Percentiles rank a stretch among this genome's conserved stretches.
Conservation (phyloP, 2,797 vertebrate species). For the Cyclura pinguis region DNA sequence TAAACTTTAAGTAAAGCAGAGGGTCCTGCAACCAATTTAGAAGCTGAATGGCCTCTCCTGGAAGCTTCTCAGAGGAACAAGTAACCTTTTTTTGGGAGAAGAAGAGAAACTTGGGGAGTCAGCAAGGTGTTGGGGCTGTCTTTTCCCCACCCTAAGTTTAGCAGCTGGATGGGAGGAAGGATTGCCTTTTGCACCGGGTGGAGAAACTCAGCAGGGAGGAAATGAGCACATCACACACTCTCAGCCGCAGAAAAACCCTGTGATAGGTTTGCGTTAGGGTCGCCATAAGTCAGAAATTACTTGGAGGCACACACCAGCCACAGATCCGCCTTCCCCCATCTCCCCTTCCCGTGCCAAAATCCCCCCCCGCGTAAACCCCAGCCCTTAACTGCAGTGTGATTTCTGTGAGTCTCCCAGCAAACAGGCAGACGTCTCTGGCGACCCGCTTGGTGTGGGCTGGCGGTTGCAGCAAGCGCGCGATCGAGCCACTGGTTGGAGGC, state of each 20-base stretch:
- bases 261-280: too few relatives aligned
- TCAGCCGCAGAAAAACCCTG: too few relatives aligned
- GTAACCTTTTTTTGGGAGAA: too few relatives aligned
- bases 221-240: not conserved
- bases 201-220: not conserved
- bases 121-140: not conserved
- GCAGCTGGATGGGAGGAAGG: not conserved
- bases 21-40: too few relatives aligned
- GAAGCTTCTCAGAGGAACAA: too few relatives aligned
- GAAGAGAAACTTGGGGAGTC: too few relatives aligned
- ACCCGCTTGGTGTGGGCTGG: slow-evolving; percentile 77
- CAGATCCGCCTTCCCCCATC: not conserved
- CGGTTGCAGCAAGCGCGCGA: slow-evolving; percentile 75
- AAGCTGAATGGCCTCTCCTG: too few relatives aligned
- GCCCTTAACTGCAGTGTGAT: slow-evolving; percentile 71
- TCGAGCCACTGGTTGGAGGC: slow-evolving; percentile 81
- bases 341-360: slow-evolving; percentile 2
- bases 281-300: too few relatives aligned
- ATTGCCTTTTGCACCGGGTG: not conserved
- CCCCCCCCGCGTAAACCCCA: slow-evolving; percentile 46
- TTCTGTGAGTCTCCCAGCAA: slow-evolving; percentile 75
- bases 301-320: too few relatives aligned
- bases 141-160: not conserved
- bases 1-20: too few relatives aligned
- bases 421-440: slow-evolving; percentile 92